Evolutionary conservation across 2,888 invertebrate species (phyloP).

Genomic region (Pilophorus perplexus): DNA sequence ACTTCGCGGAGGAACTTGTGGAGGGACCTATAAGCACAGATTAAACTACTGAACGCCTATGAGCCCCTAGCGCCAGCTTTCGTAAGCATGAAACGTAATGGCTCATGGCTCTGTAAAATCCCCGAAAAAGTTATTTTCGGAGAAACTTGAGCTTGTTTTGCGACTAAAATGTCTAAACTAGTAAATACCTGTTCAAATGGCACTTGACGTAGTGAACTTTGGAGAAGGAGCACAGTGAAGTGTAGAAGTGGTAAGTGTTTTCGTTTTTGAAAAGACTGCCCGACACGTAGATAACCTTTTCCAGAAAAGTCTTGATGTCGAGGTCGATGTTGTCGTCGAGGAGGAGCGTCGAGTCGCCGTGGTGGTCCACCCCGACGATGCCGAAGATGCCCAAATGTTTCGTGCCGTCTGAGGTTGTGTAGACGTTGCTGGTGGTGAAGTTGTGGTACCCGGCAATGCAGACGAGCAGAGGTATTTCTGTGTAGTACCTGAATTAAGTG

Average conservation of each 20-base stretch:
- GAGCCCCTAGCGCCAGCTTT: too few relatives aligned
- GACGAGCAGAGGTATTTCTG: not conserved
- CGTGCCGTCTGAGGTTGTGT: not conserved
- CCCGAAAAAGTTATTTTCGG: too few relatives aligned
- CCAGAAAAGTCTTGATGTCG: conserved; percentile 1
- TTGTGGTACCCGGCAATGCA: conserved; percentile 9
- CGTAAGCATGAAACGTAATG: too few relatives aligned
- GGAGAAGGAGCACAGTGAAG: not conserved
- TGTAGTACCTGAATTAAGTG: too few relatives aligned
- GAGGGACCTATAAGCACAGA: too few relatives aligned
- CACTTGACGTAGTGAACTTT: not conserved
- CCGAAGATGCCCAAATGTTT: conserved; percentile 1
- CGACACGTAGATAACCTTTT: not conserved
- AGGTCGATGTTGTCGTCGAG: conserved; percentile 2
- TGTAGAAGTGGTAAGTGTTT: not conserved
- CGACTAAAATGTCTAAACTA: too few relatives aligned
- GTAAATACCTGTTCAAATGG: not conserved
- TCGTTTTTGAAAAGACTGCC: not conserved
- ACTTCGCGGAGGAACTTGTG: too few relatives aligned
- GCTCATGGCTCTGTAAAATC: too few relatives aligned
- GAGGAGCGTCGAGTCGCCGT: not conserved
- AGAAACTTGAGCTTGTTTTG: too few relatives aligned
- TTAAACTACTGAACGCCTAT: too few relatives aligned
- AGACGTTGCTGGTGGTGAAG: not conserved
- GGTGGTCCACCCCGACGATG: not conserved